Evolutionary conservation across 2,797 vertebrate species (phyloP), one percentile per base, ranked within the genome.

Genomic region (Acestrorhynchus altus): DNA sequence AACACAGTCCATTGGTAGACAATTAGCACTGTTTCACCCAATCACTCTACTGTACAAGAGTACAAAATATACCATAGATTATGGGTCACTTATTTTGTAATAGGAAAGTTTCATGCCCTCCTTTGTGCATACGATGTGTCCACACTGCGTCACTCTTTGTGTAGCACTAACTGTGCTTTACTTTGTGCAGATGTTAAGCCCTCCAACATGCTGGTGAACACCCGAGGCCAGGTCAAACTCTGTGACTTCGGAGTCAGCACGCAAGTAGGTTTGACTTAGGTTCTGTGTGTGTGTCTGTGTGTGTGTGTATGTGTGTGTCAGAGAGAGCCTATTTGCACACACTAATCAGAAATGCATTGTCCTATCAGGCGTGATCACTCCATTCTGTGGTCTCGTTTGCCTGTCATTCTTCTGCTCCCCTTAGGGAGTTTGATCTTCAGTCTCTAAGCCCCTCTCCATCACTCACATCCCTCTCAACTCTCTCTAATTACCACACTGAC

Each of bases 221-320:
- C 98, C 0, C 93, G 95, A 84, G 98, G 98, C 89, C 97, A 98
- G 90, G 95, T 99, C 91, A 99, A 99, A 93, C 94, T 99, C 74
- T 99, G 98, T 83, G 98, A 99, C 91, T 99, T 99, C 72, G 98
- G 98, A 86, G 98, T 99, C 81, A 99, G 98, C 94, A 99, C 97
- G 0, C 98, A 99, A 95, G 95, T 94, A 94, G 5, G 28, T 73
- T 49, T 46, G 8, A 8, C 13, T 76, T 26, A 74, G n/a, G 8
- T 35, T 35, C n/a, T 39, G 20, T 11, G 42, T 46, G 20, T 63
- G 42, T 89, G 80, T 88, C 8, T 39, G 20, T 11, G 42, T 46
- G 20, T 63, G 80, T 88, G 11, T 26, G 26, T 57, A 13, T 78
- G 82, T 74, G 31, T 79, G n/a, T 56, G 31, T 28, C 39, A 40